These are phyloP conservation scores for Adrianichthys oophorus DNA, from an alignment of 2,797 vertebrate species.

Conservation along the genomic window DNA sequence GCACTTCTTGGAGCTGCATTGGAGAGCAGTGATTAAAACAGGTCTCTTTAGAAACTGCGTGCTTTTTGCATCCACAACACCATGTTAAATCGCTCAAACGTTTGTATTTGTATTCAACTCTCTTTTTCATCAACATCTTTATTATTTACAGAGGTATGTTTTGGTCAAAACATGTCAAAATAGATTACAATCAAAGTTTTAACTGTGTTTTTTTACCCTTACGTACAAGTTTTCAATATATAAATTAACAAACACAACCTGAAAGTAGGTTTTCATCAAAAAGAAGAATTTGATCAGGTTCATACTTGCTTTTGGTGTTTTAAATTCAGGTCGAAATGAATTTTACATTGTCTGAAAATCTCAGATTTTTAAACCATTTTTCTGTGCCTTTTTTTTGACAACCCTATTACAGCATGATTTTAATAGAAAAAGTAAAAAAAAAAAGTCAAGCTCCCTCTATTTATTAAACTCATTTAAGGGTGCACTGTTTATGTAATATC, in stretches of 20 bases:
- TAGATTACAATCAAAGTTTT: constrained; percentile 49
- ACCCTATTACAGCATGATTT: constrained; percentile 15
- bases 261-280: constrained; percentile 37
- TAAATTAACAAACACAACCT: constrained; percentile 55
- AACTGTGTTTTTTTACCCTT: constrained; percentile 52
- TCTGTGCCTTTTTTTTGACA: constrained; percentile 16
- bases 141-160: constrained; percentile 59
- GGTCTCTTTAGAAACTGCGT: constrained; percentile 20
- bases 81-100: constrained; percentile 9
- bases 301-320: constrained; percentile 22
- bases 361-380: constrained; percentile 30
- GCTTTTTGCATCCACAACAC: neutral
- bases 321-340: constrained; percentile 18
- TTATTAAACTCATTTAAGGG: constrained; percentile 1
- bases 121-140: constrained; percentile 42
- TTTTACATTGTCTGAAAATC: constrained; percentile 19
- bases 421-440: constrained; percentile 24
- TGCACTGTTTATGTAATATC: constrained; percentile 35
- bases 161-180: constrained; percentile 65
- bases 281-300: constrained; percentile 30
- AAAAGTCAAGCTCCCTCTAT: constrained; percentile 13
- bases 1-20: constrained; percentile 26
- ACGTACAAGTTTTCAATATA: constrained; percentile 58
- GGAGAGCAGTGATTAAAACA: constrained; percentile 30
- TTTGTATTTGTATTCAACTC: constrained; percentile 18